Evolutionary conservation across 2,888 invertebrate species (phyloP), one percentile per base, ranked within the genome.

Genomic region (Pterobdella sp.): DNA sequence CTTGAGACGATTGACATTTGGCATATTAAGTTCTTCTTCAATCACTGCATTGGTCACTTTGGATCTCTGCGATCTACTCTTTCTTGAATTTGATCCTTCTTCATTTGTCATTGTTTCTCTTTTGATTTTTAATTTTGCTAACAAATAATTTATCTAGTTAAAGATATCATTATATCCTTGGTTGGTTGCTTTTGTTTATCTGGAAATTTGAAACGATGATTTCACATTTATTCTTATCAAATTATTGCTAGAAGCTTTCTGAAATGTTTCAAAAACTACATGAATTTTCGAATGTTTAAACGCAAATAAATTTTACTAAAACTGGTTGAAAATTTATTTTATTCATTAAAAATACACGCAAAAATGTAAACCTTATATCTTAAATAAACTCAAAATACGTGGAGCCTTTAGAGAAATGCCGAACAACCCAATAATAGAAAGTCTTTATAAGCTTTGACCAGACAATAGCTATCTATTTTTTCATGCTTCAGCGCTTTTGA

Each of bases 1-100:
- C 36, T 71, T 66, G 18, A 74, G 37, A 56, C 31, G 31, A 34
- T 42, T 72, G 32, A 74, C 72, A 26, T 74, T 67, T 10, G 74
- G 74, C 66, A 74, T 71, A n/a, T 34, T n/a, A 29, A 71, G 26
- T 14, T 71, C 56, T 29, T 71, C 71, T 35, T 71, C 63, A n/a
- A 34, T 35, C 10, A 63, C 18, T 2, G n/a, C 63, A 32, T n/a
- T 22, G 18, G 22, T 37, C 10, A 56, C n/a, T 3, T 10, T 63
- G 18, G 52, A 34, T 60, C 71, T 42, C 34, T 60, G 63, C 1
- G 49, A 26, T 4, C 71, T 60, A 36, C 71, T 63, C 31, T 36
- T 71, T n/a, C 71, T 32, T 3, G 65, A 14, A 18, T n/a, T 29
- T 32, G 22, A 29, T 29, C 35, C 34, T 31, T 35, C 32, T 10